Evolutionary conservation across 2,797 vertebrate species (phyloP).

Genomic region (Catostomus latipinnis): DNA sequence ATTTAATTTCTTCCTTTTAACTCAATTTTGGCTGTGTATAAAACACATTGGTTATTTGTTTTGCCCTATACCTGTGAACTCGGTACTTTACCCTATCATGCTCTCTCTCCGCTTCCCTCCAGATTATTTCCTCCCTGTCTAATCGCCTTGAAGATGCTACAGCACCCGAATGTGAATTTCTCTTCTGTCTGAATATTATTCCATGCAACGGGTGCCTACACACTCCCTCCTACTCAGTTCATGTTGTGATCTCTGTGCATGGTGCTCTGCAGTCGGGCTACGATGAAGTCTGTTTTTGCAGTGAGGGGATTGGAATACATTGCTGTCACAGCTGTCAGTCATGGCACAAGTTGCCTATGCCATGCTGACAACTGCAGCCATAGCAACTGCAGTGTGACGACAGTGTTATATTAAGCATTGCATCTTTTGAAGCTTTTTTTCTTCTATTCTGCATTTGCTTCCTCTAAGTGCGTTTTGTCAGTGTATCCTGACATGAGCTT

Average conservation of each 20-base stretch:
- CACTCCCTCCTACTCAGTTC: constrained; percentile 42
- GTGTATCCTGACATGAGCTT: constrained; percentile 14
- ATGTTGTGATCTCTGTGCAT: constrained; percentile 24
- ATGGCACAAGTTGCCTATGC: constrained; percentile 57
- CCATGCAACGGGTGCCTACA: constrained; percentile 27
- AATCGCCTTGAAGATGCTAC: constrained; percentile 10
- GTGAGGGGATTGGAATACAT: constrained; percentile 68
- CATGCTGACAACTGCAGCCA: constrained; percentile 71
- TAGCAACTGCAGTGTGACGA: constrained; percentile 71
- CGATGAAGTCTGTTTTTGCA: constrained; percentile 55
- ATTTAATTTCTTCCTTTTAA: background rate
- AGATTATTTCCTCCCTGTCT: background rate
- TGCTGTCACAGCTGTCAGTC: constrained; percentile 73
- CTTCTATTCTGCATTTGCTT: constrained; percentile 10
- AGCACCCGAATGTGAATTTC: constrained; percentile 11
- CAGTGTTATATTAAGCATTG: constrained; percentile 59
- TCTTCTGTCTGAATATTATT: constrained; percentile 14
- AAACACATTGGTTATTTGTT: background rate
- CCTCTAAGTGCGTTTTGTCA: constrained; percentile 10
- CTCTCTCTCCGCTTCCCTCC: background rate
- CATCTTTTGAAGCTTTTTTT: constrained; percentile 44
- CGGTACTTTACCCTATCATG: background rate
- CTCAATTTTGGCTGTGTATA: background rate
- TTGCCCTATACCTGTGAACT: background rate
- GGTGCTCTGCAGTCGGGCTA: constrained; percentile 58